phyloP scores from a whole-genome alignment of 2,888 invertebrate genomes.

The Pegoplata infirma region DNA sequence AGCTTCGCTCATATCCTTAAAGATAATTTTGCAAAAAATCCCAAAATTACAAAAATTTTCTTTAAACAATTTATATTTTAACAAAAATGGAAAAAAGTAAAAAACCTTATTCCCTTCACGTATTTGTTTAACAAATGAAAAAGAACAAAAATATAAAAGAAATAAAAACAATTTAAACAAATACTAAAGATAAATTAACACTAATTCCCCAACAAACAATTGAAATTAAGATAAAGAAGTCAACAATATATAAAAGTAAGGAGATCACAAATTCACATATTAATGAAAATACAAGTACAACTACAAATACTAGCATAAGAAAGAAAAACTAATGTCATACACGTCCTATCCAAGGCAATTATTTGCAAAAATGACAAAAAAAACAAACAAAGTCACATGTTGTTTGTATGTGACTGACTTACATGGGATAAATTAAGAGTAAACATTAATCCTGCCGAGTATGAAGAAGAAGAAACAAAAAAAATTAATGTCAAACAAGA shows the following conservation, averaged over 20 bases:
- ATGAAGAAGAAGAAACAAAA: not conserved
- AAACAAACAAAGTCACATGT: not conserved
- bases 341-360: constrained; percentile 41
- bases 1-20: too few relatives aligned
- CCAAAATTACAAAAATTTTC: too few relatives aligned
- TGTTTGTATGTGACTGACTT: constrained; percentile 33
- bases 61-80: too few relatives aligned
- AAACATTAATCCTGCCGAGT: constrained; percentile 49
- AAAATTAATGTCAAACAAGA: not conserved
- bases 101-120: not conserved
- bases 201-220: constrained; percentile 55
- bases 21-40: too few relatives aligned
- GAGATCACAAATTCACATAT: constrained; percentile 30
- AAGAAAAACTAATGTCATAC: constrained; percentile 47
- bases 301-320: too few relatives aligned
- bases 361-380: constrained; percentile 22
- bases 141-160: too few relatives aligned
- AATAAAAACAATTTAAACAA: constrained; percentile 19
- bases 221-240: constrained; percentile 49
- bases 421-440: constrained; percentile 50
- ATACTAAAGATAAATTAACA: constrained; percentile 60
- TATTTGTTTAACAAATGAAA: not conserved
- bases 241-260: constrained; percentile 23
- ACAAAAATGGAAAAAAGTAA: too few relatives aligned
- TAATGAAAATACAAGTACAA: constrained; percentile 37